Percentiles rank a stretch among this genome's conserved stretches.
Conservation (phyloP, 2,888 invertebrate genomes). For the Lasius fuliginosus region DNA sequence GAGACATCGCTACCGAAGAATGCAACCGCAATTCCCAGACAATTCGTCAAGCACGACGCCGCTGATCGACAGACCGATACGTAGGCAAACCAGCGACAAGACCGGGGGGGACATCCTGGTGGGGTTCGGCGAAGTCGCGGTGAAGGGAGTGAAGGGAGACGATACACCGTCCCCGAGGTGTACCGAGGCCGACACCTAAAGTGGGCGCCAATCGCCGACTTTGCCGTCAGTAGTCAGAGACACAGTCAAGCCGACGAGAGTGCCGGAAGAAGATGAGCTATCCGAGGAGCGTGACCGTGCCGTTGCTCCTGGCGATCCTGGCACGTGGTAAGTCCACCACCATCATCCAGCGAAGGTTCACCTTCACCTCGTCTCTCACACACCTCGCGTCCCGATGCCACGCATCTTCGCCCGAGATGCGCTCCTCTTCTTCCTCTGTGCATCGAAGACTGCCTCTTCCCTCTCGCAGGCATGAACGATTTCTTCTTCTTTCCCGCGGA, state of each 20-base stretch:
- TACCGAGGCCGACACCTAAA: conserved; percentile 71
- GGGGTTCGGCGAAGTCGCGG: conserved; percentile 70
- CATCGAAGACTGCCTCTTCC: conserved; percentile 50
- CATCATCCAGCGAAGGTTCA: conserved; percentile 31
- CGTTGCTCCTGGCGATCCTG: conserved; percentile 81
- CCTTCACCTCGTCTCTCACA: conserved; percentile 23
- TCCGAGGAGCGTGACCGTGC: conserved; percentile 79
- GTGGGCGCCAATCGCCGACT: conserved; percentile 77
- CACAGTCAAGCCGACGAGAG: conserved; percentile 72
- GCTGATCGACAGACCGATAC: conserved; percentile 42
- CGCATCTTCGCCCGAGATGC: conserved; percentile 42
- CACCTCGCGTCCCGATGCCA: not conserved
- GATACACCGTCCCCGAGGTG: conserved; percentile 61
- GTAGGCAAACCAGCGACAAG: conserved; percentile 52
- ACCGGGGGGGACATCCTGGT: conserved; percentile 55
- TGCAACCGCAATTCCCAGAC: not conserved
- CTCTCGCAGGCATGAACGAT: conserved; percentile 44
- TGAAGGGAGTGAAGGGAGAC: conserved; percentile 83
- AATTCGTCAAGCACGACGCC: conserved; percentile 33
- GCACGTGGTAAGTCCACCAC: conserved; percentile 79
- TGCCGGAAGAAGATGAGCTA: conserved; percentile 75
- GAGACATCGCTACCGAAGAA: not conserved
- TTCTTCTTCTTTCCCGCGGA: conserved; percentile 9
- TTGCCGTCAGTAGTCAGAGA: conserved; percentile 82
- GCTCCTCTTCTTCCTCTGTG: conserved; percentile 25